These are phyloP conservation scores for Macaria notata DNA, from an alignment of 2,888 invertebrate species.

Conservation along the genomic window DNA sequence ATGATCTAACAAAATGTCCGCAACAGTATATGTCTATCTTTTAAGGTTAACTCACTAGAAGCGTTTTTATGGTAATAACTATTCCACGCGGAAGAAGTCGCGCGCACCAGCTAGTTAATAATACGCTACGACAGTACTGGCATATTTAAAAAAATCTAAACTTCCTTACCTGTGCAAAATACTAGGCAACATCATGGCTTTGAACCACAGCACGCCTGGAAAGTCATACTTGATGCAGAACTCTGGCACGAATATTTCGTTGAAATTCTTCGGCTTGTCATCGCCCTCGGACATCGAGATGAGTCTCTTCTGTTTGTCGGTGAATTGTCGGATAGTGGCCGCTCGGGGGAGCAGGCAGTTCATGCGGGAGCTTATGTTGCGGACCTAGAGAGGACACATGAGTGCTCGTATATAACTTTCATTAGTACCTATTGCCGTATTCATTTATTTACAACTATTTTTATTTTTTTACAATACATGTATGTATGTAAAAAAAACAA, in stretches of 20 bases:
- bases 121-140: no score
- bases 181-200: conserved; percentile 92
- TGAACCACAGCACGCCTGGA: conserved; percentile 91
- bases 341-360: conserved; percentile 72
- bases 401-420: not conserved
- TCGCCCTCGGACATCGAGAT: conserved; percentile 67
- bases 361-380: conserved; percentile 67
- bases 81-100: no score
- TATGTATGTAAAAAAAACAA: no score
- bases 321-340: conserved; percentile 56
- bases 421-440: no score
- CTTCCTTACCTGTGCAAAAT: conserved; percentile 86
- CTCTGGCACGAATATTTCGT: conserved; percentile 92
- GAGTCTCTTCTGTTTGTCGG: conserved; percentile 62
- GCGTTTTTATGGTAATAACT: no score
- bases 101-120: no score
- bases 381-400: conserved; percentile 49
- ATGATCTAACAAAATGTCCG: no score
- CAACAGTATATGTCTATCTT: no score
- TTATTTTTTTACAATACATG: no score
- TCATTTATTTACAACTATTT: no score
- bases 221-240: conserved; percentile 88
- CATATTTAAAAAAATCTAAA: no score
- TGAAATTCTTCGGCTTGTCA: conserved; percentile 67
- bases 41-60: no score